phyloP scores from a whole-genome alignment of 2,113 vertebrate species.

The Zeus faber region DNA sequence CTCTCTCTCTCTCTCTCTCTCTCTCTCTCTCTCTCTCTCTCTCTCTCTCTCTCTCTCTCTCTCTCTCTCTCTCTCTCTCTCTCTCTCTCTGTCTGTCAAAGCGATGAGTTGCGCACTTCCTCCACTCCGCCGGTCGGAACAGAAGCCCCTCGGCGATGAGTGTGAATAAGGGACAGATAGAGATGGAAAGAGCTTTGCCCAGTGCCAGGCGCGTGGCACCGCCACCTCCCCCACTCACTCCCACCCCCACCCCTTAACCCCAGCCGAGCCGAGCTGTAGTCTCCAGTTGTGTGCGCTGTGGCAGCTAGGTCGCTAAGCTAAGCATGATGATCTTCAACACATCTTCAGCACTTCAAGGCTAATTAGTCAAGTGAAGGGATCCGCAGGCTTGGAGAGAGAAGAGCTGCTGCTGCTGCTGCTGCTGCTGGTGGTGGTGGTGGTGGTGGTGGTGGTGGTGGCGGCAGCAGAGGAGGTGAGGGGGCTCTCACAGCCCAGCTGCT shows the following conservation, averaged over 20 bases:
- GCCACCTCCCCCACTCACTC: background rate
- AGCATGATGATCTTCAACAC: conserved; percentile 66
- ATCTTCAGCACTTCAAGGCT: conserved; percentile 68
- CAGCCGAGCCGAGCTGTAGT: conserved; percentile 53
- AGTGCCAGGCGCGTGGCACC: too few relatives aligned
- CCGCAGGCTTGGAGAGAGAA: conserved; percentile 51
- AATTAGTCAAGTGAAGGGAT: conserved; percentile 65
- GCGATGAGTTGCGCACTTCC: conserved; percentile 54
- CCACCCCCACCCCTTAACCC: conserved; percentile 18
- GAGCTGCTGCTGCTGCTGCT: conserved; percentile 22
- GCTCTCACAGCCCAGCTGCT: background rate
- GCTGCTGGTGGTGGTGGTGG: conserved; percentile 42
- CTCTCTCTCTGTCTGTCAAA: conserved; percentile 41
- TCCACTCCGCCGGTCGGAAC: conserved; percentile 40
- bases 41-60: too few relatives aligned
- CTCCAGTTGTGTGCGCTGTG: conserved; percentile 14
- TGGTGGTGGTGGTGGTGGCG: too few relatives aligned
- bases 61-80: too few relatives aligned
- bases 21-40: background rate
- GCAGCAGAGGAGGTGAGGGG: conserved; percentile 13
- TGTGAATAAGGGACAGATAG: conserved; percentile 41
- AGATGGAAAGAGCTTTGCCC: conserved; percentile 47
- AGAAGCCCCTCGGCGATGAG: conserved; percentile 39
- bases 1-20: conserved; percentile 25
- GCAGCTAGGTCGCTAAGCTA: conserved; percentile 51